Conservation (phyloP, 1,140 invertebrate genomes). For the Kradibia gibbosae region DNA sequence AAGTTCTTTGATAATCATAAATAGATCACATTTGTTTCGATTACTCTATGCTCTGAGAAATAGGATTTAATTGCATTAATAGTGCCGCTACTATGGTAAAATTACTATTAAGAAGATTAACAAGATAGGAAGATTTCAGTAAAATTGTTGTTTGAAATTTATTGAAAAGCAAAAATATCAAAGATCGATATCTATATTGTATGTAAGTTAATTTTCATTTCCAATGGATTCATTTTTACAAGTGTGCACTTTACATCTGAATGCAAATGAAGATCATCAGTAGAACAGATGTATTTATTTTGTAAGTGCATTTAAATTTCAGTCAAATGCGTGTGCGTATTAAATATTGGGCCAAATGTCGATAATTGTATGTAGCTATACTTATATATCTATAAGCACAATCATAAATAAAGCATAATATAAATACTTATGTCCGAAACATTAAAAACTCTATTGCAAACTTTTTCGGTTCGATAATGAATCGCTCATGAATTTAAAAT, state of each 20-base stretch:
- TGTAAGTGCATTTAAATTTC: not conserved
- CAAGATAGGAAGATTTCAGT: not conserved
- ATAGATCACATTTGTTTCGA: too few relatives aligned
- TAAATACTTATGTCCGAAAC: too few relatives aligned
- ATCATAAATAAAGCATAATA: too few relatives aligned
- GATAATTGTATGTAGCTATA: too few relatives aligned
- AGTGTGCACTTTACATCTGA: not conserved
- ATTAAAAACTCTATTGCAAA: not conserved
- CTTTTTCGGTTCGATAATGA: not conserved
- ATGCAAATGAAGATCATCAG: not conserved
- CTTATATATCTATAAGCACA: too few relatives aligned
- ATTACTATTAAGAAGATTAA: not conserved
- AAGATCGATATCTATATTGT: not conserved
- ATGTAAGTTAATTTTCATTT: not conserved
- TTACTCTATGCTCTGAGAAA: too few relatives aligned
- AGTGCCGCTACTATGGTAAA: too few relatives aligned
- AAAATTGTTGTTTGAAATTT: not conserved
- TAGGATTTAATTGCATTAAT: too few relatives aligned
- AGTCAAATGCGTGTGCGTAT: not conserved
- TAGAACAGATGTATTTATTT: not conserved
- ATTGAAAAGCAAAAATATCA: not conserved
- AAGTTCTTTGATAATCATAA: too few relatives aligned
- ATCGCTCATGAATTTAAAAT: slow-evolving; percentile 4
- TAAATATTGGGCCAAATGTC: too few relatives aligned
- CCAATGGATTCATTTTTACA: not conserved